A percentile compares a stretch with the other conserved stretches of the same genome.
Evolutionary conservation across 1,140 invertebrate genomes (phyloP).

Genomic region (Tachypleus tridentatus): DNA sequence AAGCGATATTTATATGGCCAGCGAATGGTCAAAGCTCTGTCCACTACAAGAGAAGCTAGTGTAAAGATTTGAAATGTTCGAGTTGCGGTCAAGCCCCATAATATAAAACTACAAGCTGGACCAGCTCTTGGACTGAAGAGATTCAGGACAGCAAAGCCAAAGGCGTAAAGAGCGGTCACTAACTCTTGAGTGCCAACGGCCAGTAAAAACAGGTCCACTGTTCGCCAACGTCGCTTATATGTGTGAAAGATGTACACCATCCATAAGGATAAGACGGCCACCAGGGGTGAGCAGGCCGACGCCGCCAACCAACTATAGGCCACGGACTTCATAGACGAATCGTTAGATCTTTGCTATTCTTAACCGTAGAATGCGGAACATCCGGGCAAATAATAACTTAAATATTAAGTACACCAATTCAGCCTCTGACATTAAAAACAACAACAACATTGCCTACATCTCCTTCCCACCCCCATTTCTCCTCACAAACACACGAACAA

Average conservation of each 20-base stretch:
- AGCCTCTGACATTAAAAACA: no score
- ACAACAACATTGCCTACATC: no score
- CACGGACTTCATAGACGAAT: constrained; percentile 13
- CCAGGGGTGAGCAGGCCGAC: constrained; percentile 19
- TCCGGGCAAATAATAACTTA: no score
- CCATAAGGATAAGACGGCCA: constrained; percentile 27
- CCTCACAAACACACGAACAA: no score
- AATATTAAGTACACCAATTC: no score
- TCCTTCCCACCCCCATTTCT: no score
- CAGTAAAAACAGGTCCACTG: constrained; percentile 43
- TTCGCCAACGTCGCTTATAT: constrained; percentile 39
- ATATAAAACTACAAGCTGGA: constrained; percentile 33
- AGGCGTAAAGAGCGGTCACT: constrained; percentile 36
- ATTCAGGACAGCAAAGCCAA: constrained; percentile 37
- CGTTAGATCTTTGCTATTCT: no score
- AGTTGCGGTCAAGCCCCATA: constrained; percentile 39
- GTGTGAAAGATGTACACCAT: constrained; percentile 36
- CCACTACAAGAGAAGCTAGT: constrained; percentile 39
- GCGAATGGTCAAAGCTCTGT: constrained; percentile 36
- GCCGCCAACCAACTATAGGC: constrained; percentile 23
- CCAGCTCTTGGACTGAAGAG: constrained; percentile 34
- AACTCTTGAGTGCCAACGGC: constrained; percentile 38
- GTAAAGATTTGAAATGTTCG: constrained; percentile 42
- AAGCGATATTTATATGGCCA: constrained; percentile 39
- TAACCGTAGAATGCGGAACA: no score